Percentiles rank a stretch among this genome's conserved stretches.
Evolutionary conservation across 1,140 invertebrate genomes (phyloP).

Genomic region (Orchesella cincta): DNA sequence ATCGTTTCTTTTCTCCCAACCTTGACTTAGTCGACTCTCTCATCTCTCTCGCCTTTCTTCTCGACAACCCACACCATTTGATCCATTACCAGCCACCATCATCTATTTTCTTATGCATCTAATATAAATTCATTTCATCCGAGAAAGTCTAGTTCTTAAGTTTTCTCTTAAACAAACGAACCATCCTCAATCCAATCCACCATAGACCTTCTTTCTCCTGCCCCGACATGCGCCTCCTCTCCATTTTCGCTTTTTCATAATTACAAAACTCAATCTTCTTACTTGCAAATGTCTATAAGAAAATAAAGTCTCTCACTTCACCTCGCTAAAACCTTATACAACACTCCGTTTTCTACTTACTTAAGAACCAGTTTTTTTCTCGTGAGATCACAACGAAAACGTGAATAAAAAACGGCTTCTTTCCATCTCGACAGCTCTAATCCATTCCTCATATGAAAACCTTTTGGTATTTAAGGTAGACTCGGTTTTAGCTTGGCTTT

Average conservation of each 20-base stretch:
- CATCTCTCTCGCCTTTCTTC: background rate
- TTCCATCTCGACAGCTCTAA: conserved; percentile 15
- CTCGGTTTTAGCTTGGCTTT: background rate
- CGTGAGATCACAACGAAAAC: background rate
- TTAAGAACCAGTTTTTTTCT: background rate
- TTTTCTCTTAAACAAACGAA: background rate
- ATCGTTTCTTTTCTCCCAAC: background rate
- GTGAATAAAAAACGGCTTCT: background rate
- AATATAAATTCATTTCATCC: conserved; percentile 4
- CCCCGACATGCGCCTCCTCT: background rate
- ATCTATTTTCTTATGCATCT: conserved; percentile 5
- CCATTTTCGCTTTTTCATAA: conserved; percentile 28
- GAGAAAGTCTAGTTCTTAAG: background rate
- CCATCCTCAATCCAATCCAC: background rate
- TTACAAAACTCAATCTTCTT: conserved; percentile 26
- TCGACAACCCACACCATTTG: background rate
- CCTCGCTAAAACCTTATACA: background rate
- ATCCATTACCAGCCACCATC: conserved; percentile 9
- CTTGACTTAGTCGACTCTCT: too few relatives aligned
- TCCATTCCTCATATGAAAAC: background rate
- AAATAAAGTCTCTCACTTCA: background rate
- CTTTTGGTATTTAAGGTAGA: background rate
- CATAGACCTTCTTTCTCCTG: background rate
- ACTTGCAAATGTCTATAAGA: conserved; percentile 13
- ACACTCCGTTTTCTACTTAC: background rate